Conservation (phyloP, 2,113 vertebrate genomes). For the Numenius arquata region DNA sequence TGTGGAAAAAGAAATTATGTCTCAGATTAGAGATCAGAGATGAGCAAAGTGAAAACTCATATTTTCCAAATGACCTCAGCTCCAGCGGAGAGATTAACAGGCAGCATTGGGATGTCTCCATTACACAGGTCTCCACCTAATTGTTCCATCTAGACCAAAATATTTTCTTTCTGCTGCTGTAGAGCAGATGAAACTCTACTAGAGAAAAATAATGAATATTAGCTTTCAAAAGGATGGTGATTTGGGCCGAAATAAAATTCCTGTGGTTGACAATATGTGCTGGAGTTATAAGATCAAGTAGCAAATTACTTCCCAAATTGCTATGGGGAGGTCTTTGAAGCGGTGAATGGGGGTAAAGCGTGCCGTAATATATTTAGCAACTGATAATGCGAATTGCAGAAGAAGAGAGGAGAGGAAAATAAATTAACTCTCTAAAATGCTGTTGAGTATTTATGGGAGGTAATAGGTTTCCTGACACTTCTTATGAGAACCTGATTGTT, state of each 20-base stretch:
- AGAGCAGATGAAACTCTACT: background rate
- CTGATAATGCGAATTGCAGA: background rate
- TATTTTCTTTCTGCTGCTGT: background rate
- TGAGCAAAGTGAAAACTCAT: background rate
- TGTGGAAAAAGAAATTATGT: background rate
- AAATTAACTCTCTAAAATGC: slow-evolving; percentile 20
- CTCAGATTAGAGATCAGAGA: background rate
- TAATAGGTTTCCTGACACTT: background rate
- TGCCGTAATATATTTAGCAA: background rate
- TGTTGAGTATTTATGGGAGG: background rate
- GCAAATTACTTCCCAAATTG: background rate
- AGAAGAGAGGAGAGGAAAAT: background rate
- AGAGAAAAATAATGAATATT: slow-evolving; percentile 23
- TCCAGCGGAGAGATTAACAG: background rate
- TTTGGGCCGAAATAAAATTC: slow-evolving; percentile 29
- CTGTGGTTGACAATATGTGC: background rate
- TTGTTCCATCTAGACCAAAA: background rate
- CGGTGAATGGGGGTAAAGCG: background rate
- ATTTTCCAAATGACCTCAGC: background rate
- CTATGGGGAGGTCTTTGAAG: background rate
- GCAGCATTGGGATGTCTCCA: background rate
- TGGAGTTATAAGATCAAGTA: background rate
- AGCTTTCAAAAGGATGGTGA: background rate
- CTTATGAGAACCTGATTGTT: background rate
- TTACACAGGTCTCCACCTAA: background rate